Evolutionary conservation across 2,888 invertebrate species (phyloP).

Genomic region (Bibio marci): DNA sequence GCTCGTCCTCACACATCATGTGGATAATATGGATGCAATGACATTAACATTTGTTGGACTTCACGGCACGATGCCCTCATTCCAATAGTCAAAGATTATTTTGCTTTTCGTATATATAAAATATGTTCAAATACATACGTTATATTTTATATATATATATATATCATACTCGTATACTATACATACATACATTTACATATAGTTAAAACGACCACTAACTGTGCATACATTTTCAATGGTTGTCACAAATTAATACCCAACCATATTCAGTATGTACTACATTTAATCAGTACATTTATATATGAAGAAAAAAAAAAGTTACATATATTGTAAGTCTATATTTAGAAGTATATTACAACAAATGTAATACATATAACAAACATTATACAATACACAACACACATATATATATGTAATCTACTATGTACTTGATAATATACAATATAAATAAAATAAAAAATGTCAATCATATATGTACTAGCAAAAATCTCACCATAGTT

Average conservation of each 20-base stretch:
- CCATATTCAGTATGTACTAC: too few relatives aligned
- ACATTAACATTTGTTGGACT: slow-evolving; percentile 2
- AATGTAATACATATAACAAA: background rate
- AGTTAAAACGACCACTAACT: slow-evolving; percentile 1
- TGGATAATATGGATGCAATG: too few relatives aligned
- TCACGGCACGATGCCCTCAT: slow-evolving; percentile 1
- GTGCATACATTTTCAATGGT: background rate
- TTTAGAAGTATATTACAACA: background rate
- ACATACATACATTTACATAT: too few relatives aligned
- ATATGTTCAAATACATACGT: too few relatives aligned
- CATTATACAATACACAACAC: background rate
- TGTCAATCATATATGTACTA: background rate
- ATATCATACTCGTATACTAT: too few relatives aligned
- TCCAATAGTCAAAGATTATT: slow-evolving; percentile 2
- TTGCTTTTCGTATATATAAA: background rate
- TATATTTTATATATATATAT: too few relatives aligned
- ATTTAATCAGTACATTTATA: too few relatives aligned
- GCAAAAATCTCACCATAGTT: slow-evolving; percentile 1
- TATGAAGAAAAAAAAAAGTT: too few relatives aligned
- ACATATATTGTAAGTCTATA: too few relatives aligned
- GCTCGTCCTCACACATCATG: too few relatives aligned
- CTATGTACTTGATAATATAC: too few relatives aligned
- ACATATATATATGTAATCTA: too few relatives aligned
- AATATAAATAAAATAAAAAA: background rate
- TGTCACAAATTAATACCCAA: background rate